phyloP scores from a whole-genome alignment of 2,888 invertebrate genomes.

The Watsonalla binaria region DNA sequence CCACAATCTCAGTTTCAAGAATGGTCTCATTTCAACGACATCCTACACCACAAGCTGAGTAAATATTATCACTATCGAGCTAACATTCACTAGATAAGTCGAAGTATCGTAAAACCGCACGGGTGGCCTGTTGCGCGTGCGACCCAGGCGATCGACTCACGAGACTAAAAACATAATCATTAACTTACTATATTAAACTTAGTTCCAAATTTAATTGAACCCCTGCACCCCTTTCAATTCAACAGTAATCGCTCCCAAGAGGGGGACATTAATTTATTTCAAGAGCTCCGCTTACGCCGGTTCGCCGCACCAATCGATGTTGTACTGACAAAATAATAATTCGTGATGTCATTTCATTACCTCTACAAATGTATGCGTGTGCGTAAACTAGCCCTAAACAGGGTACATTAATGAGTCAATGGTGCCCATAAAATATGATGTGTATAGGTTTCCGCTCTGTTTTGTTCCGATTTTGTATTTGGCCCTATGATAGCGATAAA shows the following conservation, averaged over 20 bases:
- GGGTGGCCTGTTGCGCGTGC: constrained; percentile 57
- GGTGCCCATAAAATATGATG: constrained; percentile 32
- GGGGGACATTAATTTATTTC: constrained; percentile 35
- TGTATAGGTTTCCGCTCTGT: constrained; percentile 28
- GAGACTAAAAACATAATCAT: constrained; percentile 21
- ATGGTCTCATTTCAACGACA: constrained; percentile 22
- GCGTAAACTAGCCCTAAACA: constrained; percentile 50
- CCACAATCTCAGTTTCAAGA: constrained; percentile 5
- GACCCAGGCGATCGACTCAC: constrained; percentile 31
- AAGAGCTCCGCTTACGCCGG: constrained; percentile 42
- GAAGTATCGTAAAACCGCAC: constrained; percentile 46
- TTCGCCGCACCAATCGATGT: constrained; percentile 45
- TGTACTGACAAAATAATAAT: constrained; percentile 49
- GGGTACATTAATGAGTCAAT: constrained; percentile 43
- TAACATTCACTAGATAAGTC: constrained; percentile 42
- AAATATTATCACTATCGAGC: constrained; percentile 41
- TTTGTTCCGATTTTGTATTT: constrained; percentile 33
- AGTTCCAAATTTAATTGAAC: constrained; percentile 36
- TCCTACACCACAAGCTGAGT: constrained; percentile 37
- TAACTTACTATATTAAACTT: constrained; percentile 2
- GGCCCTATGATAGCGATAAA: constrained; percentile 18
- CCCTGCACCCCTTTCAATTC: constrained; percentile 33
- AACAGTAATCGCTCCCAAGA: constrained; percentile 12
- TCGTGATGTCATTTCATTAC: constrained; percentile 52
- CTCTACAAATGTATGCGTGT: constrained; percentile 44